Evolutionary conservation across 1,140 invertebrate species (phyloP), one percentile per base, ranked within the genome.

Genomic region (Aphelenchoides fujianensis): DNA sequence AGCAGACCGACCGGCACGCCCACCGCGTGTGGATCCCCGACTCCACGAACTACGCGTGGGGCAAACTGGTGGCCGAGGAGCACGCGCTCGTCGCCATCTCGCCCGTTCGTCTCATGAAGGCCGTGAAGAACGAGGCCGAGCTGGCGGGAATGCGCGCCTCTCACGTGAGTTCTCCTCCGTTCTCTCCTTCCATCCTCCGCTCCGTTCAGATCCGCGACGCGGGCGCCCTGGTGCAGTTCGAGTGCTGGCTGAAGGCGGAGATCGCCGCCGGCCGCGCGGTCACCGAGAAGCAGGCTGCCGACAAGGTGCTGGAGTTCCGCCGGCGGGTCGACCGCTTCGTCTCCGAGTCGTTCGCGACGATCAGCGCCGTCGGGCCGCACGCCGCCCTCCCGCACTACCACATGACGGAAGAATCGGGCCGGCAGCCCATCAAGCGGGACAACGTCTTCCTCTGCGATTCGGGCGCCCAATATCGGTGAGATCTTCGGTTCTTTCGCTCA

Each of bases 351-450:
- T 98, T 98, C 86, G 86, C 89, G 23, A 97, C 95, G 0, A 98
- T 98, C 57, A 93, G 93, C 36, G 90, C 91, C 0, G 90, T 90
- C 9, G 95, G 95, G 0, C 88, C 92, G 35, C 92, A 98, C 86
- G 93, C 90, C 12, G 93, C 95, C 12, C 90, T 98, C 9, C 95
- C 97, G 79, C 96, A 98, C 86, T 98, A 98, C 85, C 84, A 87
- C 64, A 90, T 92, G 0, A 85, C 88, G 1, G 79, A 87, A 55
- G 89, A 90, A 30, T 54, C 66, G 53, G 92, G 89, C 3, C 90
- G 94, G 82, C 86, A 89, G 32, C 84, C 85, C 23, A 91, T 97
- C 27, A 90, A 88, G 16, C 86, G 85, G 19, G 86, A 90, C 41
- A 90, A 91, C 78, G 85, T 97, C 66, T 96, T 94, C 84, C 86